Conservation (phyloP, 1,140 invertebrate genomes). For the Monomorium pharaonis region DNA sequence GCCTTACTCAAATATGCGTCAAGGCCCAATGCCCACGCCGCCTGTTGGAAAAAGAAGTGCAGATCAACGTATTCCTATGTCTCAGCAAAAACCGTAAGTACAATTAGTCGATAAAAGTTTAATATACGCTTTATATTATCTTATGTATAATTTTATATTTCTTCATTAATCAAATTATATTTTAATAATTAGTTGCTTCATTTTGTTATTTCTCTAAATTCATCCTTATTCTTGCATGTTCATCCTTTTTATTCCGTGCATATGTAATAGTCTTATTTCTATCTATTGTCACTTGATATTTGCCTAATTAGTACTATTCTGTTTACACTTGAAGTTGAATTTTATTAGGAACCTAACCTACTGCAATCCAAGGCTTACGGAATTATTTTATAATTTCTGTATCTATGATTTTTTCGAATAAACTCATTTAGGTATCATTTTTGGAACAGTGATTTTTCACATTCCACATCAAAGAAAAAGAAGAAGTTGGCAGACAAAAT, state of each 20-base stretch:
- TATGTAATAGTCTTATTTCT: slow-evolving; percentile 14
- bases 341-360: slow-evolving; percentile 59
- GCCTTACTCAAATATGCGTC: slow-evolving; percentile 87
- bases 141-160: slow-evolving; percentile 69
- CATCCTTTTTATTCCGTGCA: slow-evolving; percentile 42
- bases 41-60: slow-evolving; percentile 87
- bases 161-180: slow-evolving; percentile 34
- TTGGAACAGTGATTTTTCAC: slow-evolving; percentile 88
- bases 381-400: slow-evolving; percentile 73
- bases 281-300: slow-evolving; percentile 40
- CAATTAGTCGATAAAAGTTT: slow-evolving; percentile 56
- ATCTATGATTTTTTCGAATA: slow-evolving; percentile 72
- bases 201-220: not conserved
- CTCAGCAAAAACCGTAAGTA: slow-evolving; percentile 88
- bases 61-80: slow-evolving; percentile 87
- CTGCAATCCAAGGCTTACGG: slow-evolving; percentile 59
- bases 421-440: slow-evolving; percentile 80
- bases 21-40: slow-evolving; percentile 86
- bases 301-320: slow-evolving; percentile 62
- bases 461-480: slow-evolving; percentile 93
- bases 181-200: slow-evolving; percentile 45
- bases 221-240: not conserved
- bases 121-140: not conserved
- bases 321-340: not conserved
- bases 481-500: slow-evolving; percentile 99